Evolutionary conservation across 2,888 invertebrate genomes (phyloP).

Genomic region (Pachydiplax longipennis): DNA sequence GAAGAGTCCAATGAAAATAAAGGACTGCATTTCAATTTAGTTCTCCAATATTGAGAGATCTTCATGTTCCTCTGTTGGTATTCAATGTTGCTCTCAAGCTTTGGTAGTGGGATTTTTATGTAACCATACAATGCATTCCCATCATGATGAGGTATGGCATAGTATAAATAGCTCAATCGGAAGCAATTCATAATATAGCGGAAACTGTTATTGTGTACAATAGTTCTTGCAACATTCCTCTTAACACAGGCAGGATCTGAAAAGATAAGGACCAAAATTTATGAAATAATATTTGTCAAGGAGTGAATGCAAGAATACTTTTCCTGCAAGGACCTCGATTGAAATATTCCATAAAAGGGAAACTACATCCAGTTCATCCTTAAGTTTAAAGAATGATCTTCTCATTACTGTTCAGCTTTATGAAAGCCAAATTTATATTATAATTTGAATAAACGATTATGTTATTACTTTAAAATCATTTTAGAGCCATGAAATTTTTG

Average conservation of each 20-base stretch:
- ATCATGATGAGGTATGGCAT: slow-evolving; percentile 58
- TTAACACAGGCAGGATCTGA: slow-evolving; percentile 62
- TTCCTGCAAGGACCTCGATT: too few species aligned
- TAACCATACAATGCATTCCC: slow-evolving; percentile 56
- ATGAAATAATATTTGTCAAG: too few species aligned
- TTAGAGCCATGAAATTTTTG: too few species aligned
- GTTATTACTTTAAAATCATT: too few species aligned
- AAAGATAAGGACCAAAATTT: slow-evolving; percentile 47
- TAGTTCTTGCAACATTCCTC: slow-evolving; percentile 60
- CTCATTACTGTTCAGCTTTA: too few species aligned
- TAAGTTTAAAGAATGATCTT: too few species aligned
- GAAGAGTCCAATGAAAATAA: neutral
- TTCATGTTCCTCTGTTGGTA: neutral
- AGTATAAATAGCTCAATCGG: slow-evolving; percentile 61
- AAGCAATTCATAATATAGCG: slow-evolving; percentile 62
- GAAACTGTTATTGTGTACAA: slow-evolving; percentile 59
- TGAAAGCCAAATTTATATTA: too few species aligned
- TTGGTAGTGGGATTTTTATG: slow-evolving; percentile 32
- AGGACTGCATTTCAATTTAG: neutral
- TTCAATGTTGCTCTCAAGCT: neutral
- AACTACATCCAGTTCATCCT: too few species aligned
- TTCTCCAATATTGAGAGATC: neutral
- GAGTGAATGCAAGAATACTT: too few species aligned
- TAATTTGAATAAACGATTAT: too few species aligned
- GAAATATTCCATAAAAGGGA: too few species aligned